A percentile compares a stretch with the other conserved stretches of the same genome.
Evolutionary conservation across 2,113 vertebrate genomes (phyloP).

Genomic region (Fulica atra): DNA sequence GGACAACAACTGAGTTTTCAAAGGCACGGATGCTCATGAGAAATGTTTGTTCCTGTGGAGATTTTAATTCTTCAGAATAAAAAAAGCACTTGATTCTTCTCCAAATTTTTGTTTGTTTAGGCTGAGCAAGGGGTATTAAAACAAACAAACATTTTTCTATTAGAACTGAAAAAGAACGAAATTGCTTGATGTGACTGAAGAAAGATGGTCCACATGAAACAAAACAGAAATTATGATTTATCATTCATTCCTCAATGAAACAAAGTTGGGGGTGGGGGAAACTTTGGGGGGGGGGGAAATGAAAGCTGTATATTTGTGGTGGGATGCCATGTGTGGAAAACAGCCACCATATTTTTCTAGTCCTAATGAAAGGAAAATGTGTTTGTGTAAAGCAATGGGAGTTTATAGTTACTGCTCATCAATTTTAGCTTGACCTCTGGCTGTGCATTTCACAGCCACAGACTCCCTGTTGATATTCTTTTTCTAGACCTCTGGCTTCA

Average conservation of each 20-base stretch:
- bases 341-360: not conserved
- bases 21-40: not conserved
- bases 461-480: not conserved
- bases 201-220: not conserved
- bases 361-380: not conserved
- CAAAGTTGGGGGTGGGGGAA: not conserved
- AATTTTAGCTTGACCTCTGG: not conserved
- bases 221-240: not conserved
- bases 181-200: not conserved
- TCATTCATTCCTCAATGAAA: not conserved
- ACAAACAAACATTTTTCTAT: not conserved
- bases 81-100: not conserved
- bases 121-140: not conserved
- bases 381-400: not conserved
- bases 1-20: not conserved
- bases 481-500: not conserved
- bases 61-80: not conserved
- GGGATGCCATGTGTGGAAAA: not conserved
- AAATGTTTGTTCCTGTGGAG: conserved; percentile 1
- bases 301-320: not conserved
- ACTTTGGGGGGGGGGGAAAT: not conserved
- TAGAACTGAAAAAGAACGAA: not conserved
- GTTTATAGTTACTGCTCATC: not conserved
- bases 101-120: conserved; percentile 39
- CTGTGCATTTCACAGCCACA: not conserved